A percentile compares a stretch with the other conserved stretches of the same genome.
phyloP scores from a whole-genome alignment of 1,140 invertebrate genomes.

The Microplitis mediator region DNA sequence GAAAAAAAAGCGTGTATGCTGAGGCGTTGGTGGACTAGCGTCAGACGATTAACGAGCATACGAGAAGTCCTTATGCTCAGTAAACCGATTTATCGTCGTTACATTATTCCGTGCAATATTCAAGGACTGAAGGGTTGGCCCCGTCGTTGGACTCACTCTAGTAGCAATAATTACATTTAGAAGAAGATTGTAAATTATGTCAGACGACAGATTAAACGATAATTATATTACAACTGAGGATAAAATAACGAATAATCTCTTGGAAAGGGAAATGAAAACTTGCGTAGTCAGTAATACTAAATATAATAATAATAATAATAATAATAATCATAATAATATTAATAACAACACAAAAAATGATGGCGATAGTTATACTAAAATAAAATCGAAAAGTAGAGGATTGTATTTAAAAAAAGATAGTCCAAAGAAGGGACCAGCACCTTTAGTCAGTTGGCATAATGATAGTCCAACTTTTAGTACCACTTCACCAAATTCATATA shows the following conservation, averaged over 20 bases:
- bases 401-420: neutral
- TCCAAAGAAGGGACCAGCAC: slow-evolving; percentile 37
- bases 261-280: neutral
- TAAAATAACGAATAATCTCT: neutral
- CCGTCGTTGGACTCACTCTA: slow-evolving; percentile 52
- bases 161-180: slow-evolving; percentile 52
- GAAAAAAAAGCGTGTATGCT: slow-evolving; percentile 47
- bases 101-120: slow-evolving; percentile 45
- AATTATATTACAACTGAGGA: slow-evolving; percentile 7
- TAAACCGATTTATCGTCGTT: slow-evolving; percentile 32
- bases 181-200: slow-evolving; percentile 38
- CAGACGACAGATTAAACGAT: slow-evolving; percentile 40
- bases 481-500: slow-evolving; percentile 30
- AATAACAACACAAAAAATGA: neutral
- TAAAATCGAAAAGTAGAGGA: neutral
- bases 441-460: slow-evolving; percentile 53
- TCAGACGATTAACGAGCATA: slow-evolving; percentile 32
- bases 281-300: neutral
- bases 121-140: slow-evolving; percentile 55
- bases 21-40: slow-evolving; percentile 35
- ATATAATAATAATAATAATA: neutral
- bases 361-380: neutral
- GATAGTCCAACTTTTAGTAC: slow-evolving; percentile 42
- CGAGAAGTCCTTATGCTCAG: slow-evolving; percentile 53
- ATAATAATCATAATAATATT: neutral